Evolutionary conservation across 1,140 invertebrate genomes (phyloP).

Genomic region (Dysdera silvatica): DNA sequence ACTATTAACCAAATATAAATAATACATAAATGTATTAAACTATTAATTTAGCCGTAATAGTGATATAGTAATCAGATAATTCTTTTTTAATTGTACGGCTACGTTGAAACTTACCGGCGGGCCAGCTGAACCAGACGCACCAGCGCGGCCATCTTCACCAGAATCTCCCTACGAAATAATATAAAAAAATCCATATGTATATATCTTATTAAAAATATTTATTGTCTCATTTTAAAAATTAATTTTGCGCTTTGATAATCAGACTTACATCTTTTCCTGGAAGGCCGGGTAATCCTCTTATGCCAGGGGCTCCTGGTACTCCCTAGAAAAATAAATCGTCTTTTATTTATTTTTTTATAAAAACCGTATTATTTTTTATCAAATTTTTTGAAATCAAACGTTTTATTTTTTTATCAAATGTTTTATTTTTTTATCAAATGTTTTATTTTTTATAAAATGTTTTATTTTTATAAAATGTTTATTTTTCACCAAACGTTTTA

Average conservation of each 20-base stretch:
- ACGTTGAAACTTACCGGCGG: constrained; percentile 38
- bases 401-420: no score
- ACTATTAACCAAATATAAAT: no score
- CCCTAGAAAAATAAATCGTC: constrained; percentile 4
- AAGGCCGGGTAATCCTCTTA: constrained; percentile 24
- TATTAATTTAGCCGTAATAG: no score
- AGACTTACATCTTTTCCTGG: constrained; percentile 31
- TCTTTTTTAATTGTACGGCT: no score
- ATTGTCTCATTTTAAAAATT: neutral
- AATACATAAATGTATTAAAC: no score
- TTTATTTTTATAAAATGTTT: no score
- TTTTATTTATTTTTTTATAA: neutral
- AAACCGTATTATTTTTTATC: neutral
- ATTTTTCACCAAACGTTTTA: no score
- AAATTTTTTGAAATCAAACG: no score
- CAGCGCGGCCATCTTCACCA: constrained; percentile 29
- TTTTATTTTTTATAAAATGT: no score
- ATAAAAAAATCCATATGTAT: no score
- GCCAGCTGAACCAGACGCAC: constrained; percentile 54
- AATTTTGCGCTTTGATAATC: neutral
- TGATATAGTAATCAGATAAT: no score
- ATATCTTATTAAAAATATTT: neutral
- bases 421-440: no score
- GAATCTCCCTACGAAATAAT: constrained; percentile 21
- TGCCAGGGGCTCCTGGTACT: constrained; percentile 16